These are phyloP conservation scores for Natator depressus DNA, from an alignment of 2,113 vertebrate species.

Conservation along the genomic window DNA sequence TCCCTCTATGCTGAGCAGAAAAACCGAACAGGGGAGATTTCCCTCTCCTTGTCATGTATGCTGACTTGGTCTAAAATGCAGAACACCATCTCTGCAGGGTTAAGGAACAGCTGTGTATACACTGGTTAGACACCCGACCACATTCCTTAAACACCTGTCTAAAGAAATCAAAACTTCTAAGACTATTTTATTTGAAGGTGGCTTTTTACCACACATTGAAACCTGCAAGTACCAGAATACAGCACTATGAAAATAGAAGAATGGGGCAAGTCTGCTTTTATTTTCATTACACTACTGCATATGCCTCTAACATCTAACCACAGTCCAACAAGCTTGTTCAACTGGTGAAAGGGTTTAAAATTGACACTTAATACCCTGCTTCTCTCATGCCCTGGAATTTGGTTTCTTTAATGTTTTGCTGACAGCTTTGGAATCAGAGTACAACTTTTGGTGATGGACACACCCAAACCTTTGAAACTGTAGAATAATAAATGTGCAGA, in stretches of 20 bases:
- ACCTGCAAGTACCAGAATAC: background rate
- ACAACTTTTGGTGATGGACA: background rate
- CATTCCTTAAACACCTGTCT: background rate
- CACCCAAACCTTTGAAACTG: background rate
- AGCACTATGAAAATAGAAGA: slow-evolving; percentile 26
- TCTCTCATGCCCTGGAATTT: background rate
- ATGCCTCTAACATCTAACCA: slow-evolving; percentile 34
- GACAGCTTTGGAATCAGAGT: background rate
- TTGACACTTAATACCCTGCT: background rate
- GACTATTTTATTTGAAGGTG: background rate
- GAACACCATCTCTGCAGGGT: background rate
- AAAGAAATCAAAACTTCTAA: slow-evolving; percentile 1
- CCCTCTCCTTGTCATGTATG: background rate
- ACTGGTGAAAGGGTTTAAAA: background rate
- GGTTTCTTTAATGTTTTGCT: background rate
- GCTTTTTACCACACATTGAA: background rate
- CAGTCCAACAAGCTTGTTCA: background rate
- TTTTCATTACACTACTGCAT: background rate
- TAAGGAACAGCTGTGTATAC: background rate
- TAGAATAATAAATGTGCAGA: background rate
- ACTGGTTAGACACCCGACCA: background rate
- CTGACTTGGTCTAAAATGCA: background rate
- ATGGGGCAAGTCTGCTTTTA: background rate
- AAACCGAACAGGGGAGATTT: background rate
- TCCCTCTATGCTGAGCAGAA: background rate